Evolutionary conservation across 2,797 vertebrate genomes (phyloP), one percentile per base, ranked within the genome.

Genomic region (Chelon auratus): DNA sequence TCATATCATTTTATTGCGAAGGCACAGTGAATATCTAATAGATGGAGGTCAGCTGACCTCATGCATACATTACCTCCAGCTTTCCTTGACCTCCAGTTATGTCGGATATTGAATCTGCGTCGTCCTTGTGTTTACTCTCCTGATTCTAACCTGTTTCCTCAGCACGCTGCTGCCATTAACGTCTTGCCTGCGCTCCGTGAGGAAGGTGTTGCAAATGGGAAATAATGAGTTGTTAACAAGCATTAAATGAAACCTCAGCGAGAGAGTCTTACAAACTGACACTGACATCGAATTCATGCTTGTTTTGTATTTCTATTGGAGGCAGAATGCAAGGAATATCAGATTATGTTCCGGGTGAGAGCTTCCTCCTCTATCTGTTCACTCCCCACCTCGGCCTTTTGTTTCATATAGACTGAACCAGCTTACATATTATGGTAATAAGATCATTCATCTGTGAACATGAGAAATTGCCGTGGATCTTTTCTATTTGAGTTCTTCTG

Each of bases 211-310:
- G 55, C 84, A 72, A 90, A 91, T 90, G 80, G 68, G 33, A 79
- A 87, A 90, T 89, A 92, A 90, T 83, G 84, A 90, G 63, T 81
- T 72, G 86, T 73, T 91, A 90, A 92, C 83, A 80, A 84, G 80
- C 84, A 67, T 87, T 84, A 88, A 88, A 89, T 90, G 69, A 90
- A 91, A 82, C 18, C 58, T 68, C 67, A 9, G 73, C 9, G 0
- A 53, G 48, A 37, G 26, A 67, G 22, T 72, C 18, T 68, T 71
- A 82, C 76, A 71, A 52, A 52, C 65, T 63, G 80, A 80, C 82
- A 68, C 48, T 67, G 72, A 24, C 20, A 58, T 43, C 24, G 67
- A 72, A 55, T 62, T 84, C 72, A 79, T 20, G 56, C 68, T 64
- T 70, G 79, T 85, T 75, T 68, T 70, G 79, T 85, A 73, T 68